phyloP scores from a whole-genome alignment of 2,797 vertebrate species.

The Labeo calbasu region DNA sequence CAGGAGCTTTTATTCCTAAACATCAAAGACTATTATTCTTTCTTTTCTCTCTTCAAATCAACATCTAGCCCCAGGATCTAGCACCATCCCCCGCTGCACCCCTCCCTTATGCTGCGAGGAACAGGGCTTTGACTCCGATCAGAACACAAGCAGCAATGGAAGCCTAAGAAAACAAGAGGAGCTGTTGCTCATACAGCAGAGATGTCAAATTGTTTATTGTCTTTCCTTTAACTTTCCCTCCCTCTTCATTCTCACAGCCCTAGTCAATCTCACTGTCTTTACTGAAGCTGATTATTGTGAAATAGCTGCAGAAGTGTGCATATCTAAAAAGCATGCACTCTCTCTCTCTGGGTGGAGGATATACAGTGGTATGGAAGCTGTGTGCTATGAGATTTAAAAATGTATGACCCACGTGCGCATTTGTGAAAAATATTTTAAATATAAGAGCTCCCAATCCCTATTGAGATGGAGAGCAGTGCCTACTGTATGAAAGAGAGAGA shows the following conservation, averaged over 20 bases:
- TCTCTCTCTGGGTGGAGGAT: slow-evolving; percentile 52
- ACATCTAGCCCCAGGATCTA: slow-evolving; percentile 75
- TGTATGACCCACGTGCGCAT: slow-evolving; percentile 67
- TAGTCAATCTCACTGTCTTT: slow-evolving; percentile 55
- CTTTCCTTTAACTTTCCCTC: slow-evolving; percentile 62
- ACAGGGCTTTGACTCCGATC: slow-evolving; percentile 65
- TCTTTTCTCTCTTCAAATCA: slow-evolving; percentile 76
- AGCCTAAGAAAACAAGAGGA: slow-evolving; percentile 69
- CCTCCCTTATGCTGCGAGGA: slow-evolving; percentile 65
- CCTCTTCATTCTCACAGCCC: slow-evolving; percentile 22
- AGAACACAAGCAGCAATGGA: slow-evolving; percentile 70
- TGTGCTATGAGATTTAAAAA: slow-evolving; percentile 66
- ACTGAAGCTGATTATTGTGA: slow-evolving; percentile 68
- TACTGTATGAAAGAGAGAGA: slow-evolving; percentile 59
- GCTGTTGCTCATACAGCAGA: slow-evolving; percentile 63
- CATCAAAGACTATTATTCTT: slow-evolving; percentile 78
- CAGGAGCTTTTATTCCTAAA: slow-evolving; percentile 72
- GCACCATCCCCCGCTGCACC: slow-evolving; percentile 50
- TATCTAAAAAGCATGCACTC: slow-evolving; percentile 54
- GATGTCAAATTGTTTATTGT: slow-evolving; percentile 73
- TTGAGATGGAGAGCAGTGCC: slow-evolving; percentile 56
- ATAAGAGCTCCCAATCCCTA: slow-evolving; percentile 65
- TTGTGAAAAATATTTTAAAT: slow-evolving; percentile 75
- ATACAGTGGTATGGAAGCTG: slow-evolving; percentile 12
- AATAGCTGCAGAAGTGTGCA: slow-evolving; percentile 54